Base-by-base conservation (phyloP, 2,113 vertebrate species). In the Pao palembangensis region DNA sequence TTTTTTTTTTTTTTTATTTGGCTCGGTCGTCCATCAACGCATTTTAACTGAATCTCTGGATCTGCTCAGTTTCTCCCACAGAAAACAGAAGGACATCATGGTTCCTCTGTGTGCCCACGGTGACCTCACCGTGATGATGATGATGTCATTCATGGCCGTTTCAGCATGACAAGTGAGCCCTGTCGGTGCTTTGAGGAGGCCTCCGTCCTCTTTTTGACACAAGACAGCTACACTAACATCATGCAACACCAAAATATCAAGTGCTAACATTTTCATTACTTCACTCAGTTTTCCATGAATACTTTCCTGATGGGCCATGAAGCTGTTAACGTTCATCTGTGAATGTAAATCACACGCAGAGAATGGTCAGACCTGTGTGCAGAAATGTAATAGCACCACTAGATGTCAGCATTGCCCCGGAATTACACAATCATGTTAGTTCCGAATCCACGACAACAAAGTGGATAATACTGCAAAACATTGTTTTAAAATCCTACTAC, bases 321-420 rank as follows among this genome's bases (percentile, higher is more conserved):
- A 61, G 48, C 21, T 50, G 34, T 54, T 61, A 34, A 64, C 43
- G 44, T 49, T 64, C n/a, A 42, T 75, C 55, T 62, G 41, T 64
- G 17, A 41, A 57, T 28, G 48, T 2, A 58, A 50, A 28, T 28
- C 25, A 28, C 25, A 28, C 25, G 25, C 25, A 28, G 5, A 7
- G 25, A 28, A 7, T 28, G 25, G 53, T 43, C 12, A 17, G 8
- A 7, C 17, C 2, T 18, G n/a, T 42, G 17, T 60, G 81, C 59
- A 44, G 31, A 69, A 67, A 60, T 51, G 47, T 17, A 43, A 58
- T 16, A 19, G 8, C 10, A 51, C 83, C 87, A 89, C 88, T 83
- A 88, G 89, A 88, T 86, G 89, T 80, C 89, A 85, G 81, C 62
- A 71, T 78, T 87, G 85, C 51, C 66, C 64, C 78, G 58, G 25